A percentile compares a stretch with the other conserved stretches of the same genome.
phyloP scores from a whole-genome alignment of 1,140 invertebrate species.

The Vanessa tameamea region DNA sequence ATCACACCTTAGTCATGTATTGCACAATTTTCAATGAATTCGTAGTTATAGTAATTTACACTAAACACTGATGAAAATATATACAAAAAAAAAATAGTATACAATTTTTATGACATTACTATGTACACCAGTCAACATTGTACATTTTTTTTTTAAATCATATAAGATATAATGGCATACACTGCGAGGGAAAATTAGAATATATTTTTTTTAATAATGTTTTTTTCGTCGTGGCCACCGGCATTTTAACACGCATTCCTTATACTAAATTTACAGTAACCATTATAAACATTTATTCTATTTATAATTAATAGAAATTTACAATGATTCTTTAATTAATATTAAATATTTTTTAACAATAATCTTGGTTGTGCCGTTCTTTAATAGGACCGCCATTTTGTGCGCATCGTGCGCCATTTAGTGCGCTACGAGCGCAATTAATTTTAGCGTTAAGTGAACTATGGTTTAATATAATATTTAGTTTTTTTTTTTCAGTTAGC shows the following conservation, averaged over 20 bases:
- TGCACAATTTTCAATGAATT: conserved; percentile 37
- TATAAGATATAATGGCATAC: conserved; percentile 35
- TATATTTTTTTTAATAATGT: background rate
- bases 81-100: conserved; percentile 34
- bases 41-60: conserved; percentile 38
- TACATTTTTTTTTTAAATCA: conserved; percentile 24
- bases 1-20: conserved; percentile 26
- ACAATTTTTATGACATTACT: conserved; percentile 33
- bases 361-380: conserved; percentile 72
- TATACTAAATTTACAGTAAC: conserved; percentile 38
- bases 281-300: conserved; percentile 41
- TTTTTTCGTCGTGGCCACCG: conserved; percentile 33
- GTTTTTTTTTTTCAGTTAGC: conserved; percentile 47
- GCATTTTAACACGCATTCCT: conserved; percentile 26
- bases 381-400: conserved; percentile 28
- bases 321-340: conserved; percentile 62
- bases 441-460: conserved; percentile 36
- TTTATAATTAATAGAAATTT: conserved; percentile 64
- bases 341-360: conserved; percentile 70
- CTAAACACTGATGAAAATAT: conserved; percentile 29
- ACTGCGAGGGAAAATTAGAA: conserved; percentile 20
- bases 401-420: conserved; percentile 29
- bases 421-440: conserved; percentile 5
- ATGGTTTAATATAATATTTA: conserved; percentile 35
- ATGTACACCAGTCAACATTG: conserved; percentile 39